Evolutionary conservation across 2,113 vertebrate genomes (phyloP), one percentile per base, ranked within the genome.

Genomic region (Tor tambroides): DNA sequence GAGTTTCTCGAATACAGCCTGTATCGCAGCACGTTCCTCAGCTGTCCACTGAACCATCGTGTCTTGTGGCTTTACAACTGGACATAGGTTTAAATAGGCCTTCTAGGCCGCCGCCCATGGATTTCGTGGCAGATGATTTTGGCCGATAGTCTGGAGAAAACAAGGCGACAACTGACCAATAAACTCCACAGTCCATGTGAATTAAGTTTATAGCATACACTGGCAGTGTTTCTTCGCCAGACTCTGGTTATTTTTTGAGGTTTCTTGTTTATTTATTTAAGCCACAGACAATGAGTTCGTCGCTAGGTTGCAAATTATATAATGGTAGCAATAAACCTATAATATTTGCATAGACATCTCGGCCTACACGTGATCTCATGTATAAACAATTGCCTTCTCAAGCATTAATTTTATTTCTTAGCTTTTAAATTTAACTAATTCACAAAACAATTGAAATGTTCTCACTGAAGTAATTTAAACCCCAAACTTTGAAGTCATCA

Each of bases 21-120:
- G 2, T 49, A 77, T 77, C 26, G 75, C 26, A 11, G 26, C 75
- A 26, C 75, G 46, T 28, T 77, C 75, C 26, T 54, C 75, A 51
- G 46, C 75, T 77, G 26, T 77, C 75, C 75, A 77, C 46, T n/a
- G 5, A 51, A 77, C 75, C 46, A 77, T 77, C n/a, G 26, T 77
- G 46, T 11, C 46, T 8, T 30, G 75, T 49, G 41, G 75, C 46
- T 54, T 19, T 15, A 54, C 12, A 32, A 7, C 75, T 21, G 75
- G 46, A 54, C 75, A 51, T 1, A 4, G 4, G 41, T 30, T 54
- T 77, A 77, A 51, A 77, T 30, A 77, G 41, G 17, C 7, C 12
- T 30, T n/a, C 14, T 51, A 2, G 75, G n/a, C 46, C 14, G 3
- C 41, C 75, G 43, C 41, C 75, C 71, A 43, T 26, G 11, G 43